Base-by-base conservation (phyloP, 2,113 vertebrate species). In the Butastur rufipennis region DNA sequence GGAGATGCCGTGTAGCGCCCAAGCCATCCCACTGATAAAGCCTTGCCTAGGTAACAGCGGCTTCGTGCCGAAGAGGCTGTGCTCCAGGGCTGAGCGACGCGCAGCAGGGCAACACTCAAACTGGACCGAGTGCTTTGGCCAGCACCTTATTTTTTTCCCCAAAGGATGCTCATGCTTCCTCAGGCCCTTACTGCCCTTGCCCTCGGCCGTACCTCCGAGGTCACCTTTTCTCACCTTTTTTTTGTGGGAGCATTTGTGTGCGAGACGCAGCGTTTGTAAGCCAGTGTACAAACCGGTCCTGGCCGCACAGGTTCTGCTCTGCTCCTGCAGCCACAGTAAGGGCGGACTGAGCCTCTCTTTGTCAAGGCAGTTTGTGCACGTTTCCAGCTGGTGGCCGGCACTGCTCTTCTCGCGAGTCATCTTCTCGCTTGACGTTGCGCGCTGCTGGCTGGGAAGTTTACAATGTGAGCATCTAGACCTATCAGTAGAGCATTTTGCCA, bases 341-440 rank as follows among this genome's bases (percentile, higher is more conserved):
- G 23, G 11, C 9, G 55, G 50, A 7, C 48, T 7, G 17, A 77
- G 47, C 36, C 16, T 6, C 53, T 55, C 4, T 59, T 36, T 58
- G 17, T 6, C 5, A 12, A 32, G 27, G 73, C 4, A 3, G 40
- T 36, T 6, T 9, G 20, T 34, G 70, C 48, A 13, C 0, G 0
- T 52, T 79, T n/a, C 82, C 79, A 86, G 75, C 50, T 42, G 34
- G 34, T 17, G 34, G 10, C 80, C 86, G 61, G 34, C 27, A 3
- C 73, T 27, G 34, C 47, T 77, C 63, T 61, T 32, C 71, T 63
- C 50, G 38, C 3, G 9, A 75, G 72, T 53, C 67, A 42, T 81
- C 81, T 38, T 40, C 61, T 75, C 56, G 21, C 77, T 87, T 61
- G 56, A 52, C 18, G 4, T 29, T 2, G 52, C 2, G 6, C 0